These are phyloP conservation scores for Corbicula japonica DNA, from an alignment of 2,888 invertebrate species.

Conservation along the genomic window DNA sequence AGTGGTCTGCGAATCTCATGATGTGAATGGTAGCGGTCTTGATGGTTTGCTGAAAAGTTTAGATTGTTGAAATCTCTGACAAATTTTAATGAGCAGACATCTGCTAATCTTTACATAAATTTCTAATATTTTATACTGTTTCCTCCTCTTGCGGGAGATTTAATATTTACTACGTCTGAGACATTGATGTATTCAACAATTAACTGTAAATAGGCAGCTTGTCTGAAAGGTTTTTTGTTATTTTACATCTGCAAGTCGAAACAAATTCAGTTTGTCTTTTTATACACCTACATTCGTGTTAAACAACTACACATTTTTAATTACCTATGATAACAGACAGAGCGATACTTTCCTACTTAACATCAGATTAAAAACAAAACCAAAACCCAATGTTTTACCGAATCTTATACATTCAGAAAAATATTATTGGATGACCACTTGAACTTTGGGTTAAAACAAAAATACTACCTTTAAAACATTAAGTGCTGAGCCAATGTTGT, in stretches of 20 bases:
- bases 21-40: slow-evolving; percentile 48
- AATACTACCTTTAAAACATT: slow-evolving; percentile 48
- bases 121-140: not conserved
- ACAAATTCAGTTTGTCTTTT: too few species aligned
- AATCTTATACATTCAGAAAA: too few species aligned
- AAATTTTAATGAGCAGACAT: not conserved
- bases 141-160: not conserved
- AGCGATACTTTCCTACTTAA: not conserved
- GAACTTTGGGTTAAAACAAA: not conserved
- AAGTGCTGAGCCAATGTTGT: slow-evolving; percentile 50
- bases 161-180: not conserved
- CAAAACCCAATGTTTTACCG: not conserved
- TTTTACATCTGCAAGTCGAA: too few species aligned
- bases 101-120: not conserved
- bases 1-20: slow-evolving; percentile 41
- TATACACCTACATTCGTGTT: not conserved
- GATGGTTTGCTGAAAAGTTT: slow-evolving; percentile 47
- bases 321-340: not conserved
- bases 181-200: not conserved
- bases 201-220: not conserved
- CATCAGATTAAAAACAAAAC: not conserved
- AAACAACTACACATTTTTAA: not conserved
- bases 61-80: not conserved
- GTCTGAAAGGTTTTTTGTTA: not conserved
- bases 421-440: too few species aligned